phyloP scores from a whole-genome alignment of 1,140 invertebrate genomes.

The Elymnias hypermnestra region DNA sequence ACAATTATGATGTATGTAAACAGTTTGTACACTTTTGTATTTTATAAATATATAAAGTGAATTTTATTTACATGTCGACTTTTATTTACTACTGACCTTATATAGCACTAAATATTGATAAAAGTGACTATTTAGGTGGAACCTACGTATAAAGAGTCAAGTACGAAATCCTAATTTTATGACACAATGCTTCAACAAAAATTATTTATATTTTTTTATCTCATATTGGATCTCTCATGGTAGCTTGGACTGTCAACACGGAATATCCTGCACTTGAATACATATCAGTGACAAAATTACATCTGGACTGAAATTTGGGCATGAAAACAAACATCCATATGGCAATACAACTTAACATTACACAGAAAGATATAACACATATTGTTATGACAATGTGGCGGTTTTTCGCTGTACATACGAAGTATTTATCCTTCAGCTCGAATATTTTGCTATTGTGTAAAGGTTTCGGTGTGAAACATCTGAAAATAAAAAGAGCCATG shows the following conservation, averaged over 20 bases:
- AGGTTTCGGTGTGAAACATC: constrained; percentile 45
- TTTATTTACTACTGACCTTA: too few species aligned
- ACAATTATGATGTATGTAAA: constrained; percentile 45
- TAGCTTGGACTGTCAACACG: constrained; percentile 29
- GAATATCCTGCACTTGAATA: constrained; percentile 36
- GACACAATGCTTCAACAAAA: too few species aligned
- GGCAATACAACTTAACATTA: constrained; percentile 32
- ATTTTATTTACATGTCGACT: constrained; percentile 25
- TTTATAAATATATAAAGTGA: constrained; percentile 64
- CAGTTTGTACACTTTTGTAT: constrained; percentile 65
- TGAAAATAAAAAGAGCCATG: constrained; percentile 32
- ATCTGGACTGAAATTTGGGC: constrained; percentile 32
- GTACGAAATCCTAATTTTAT: too few species aligned
- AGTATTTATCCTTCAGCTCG: constrained; percentile 45
- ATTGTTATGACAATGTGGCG: constrained; percentile 28
- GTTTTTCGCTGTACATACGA: constrained; percentile 26
- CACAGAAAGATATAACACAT: constrained; percentile 33
- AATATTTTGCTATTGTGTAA: constrained; percentile 50
- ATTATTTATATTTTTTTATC: too few species aligned
- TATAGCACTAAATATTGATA: too few species aligned
- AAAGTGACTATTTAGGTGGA: too few species aligned
- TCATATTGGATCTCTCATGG: background rate
- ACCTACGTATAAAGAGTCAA: too few species aligned
- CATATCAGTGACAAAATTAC: constrained; percentile 25
- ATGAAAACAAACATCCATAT: constrained; percentile 47